Evolutionary conservation across 1,140 invertebrate genomes (phyloP), one percentile per base, ranked within the genome.

Genomic region (Conus betulinus): DNA sequence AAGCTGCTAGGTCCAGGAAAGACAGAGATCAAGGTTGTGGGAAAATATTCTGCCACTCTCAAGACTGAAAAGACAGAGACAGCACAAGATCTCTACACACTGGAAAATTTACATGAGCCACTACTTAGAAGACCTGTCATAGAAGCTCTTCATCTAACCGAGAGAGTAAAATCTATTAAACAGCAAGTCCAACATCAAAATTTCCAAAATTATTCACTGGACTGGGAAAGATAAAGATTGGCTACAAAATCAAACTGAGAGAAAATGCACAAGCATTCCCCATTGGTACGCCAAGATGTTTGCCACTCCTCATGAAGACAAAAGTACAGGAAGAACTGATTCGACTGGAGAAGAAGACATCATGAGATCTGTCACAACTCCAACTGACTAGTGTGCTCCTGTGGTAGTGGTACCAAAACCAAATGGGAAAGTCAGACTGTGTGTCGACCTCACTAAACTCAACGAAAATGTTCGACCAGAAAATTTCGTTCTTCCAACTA

Each of bases 341-440:
- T 25, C 76, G 27, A 55, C 4, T 81, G 51, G 74, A n/a, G 7
- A 81, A 81, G 78, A 81, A 53, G 87, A 82, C 39, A 87, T 94
- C 20, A 94, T 95, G 74, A 55, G 84, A 87, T 89, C 88, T 83
- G 90, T 94, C 3, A 88, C 57, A 1, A 88, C 94, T 88, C 92
- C 94, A 5, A 90, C 89, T 25, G 88, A 85, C 6, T 90, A 88
- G 89, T 90, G 89, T 55, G 84, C 89, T 8, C 57, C 74, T 1
- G 82, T 90, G 25, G 89, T 89, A 10, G 87, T 67, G 0, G 87
- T 90, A 63, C 83, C 84, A 1, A 90, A 90, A 76, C 15, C 83
- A 23, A 89, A 88, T 76, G 87, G 76, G 27, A 27, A 79, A 39
- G 82, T 90, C 17, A 8, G 89, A 6, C 67, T 90, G 20, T 90